Percentiles rank a stretch among this genome's conserved stretches.
Evolutionary conservation across 2,113 vertebrate species (phyloP).

Genomic region (Osmerus eperlanus): DNA sequence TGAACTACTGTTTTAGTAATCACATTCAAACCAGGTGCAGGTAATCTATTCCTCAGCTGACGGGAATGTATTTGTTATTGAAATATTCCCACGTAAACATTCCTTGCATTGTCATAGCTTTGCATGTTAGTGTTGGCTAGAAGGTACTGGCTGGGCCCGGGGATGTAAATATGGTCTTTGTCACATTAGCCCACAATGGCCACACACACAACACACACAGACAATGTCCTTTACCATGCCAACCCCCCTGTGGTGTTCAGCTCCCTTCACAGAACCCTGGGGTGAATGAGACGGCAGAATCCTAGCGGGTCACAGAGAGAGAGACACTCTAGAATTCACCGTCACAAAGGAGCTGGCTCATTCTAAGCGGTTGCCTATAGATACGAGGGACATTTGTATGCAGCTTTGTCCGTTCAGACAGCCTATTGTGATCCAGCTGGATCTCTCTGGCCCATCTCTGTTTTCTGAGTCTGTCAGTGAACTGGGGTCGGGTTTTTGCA

Average conservation of each 20-base stretch:
- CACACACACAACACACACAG: conserved; percentile 12
- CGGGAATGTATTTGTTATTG: not conserved
- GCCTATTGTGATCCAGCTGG: conserved; percentile 45
- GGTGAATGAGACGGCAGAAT: conserved; percentile 58
- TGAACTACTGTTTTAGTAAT: too few species aligned
- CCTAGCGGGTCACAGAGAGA: conserved; percentile 4
- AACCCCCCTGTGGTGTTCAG: conserved; percentile 30
- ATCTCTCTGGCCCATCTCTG: not conserved
- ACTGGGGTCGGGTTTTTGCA: not conserved
- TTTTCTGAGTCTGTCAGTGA: too few species aligned
- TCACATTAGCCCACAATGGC: conserved; percentile 34
- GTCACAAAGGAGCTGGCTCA: conserved; percentile 62
- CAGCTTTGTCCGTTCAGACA: conserved; percentile 50
- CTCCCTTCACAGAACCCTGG: conserved; percentile 42
- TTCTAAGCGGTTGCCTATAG: conserved; percentile 65
- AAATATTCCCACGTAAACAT: not conserved
- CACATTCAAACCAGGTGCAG: too few species aligned
- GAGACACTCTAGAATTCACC: conserved; percentile 53
- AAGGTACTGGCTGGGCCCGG: conserved; percentile 34
- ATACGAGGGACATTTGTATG: conserved; percentile 61
- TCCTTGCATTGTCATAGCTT: not conserved
- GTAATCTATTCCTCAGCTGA: not conserved
- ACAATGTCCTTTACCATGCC: conserved; percentile 11
- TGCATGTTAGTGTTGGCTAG: conserved; percentile 7
- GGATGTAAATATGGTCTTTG: conserved; percentile 43